Evolutionary conservation across 2,113 vertebrate species (phyloP).

Genomic region (Spheniscus mendiculus): DNA sequence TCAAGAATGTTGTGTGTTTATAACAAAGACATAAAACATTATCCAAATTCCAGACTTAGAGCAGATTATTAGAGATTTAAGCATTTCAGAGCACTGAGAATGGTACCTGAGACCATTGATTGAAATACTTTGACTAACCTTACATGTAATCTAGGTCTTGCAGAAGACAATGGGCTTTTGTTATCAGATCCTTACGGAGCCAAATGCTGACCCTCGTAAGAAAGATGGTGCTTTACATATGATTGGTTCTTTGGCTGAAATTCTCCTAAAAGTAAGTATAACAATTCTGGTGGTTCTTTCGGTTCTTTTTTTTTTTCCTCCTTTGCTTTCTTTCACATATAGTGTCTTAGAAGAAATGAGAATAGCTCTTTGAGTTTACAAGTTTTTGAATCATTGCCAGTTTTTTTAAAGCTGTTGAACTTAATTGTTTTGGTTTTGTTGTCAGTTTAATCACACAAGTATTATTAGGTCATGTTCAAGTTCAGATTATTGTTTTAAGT

Average conservation of each 20-base stretch:
- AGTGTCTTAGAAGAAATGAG: not conserved
- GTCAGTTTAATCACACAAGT: not conserved
- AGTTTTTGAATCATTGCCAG: not conserved
- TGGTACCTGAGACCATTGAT: not conserved
- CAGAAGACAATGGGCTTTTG: conserved; percentile 99
- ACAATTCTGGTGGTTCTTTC: not conserved
- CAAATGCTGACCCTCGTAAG: conserved; percentile 91
- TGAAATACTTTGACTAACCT: not conserved
- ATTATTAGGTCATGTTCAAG: not conserved
- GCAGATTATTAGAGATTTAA: not conserved
- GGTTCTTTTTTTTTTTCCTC: not conserved
- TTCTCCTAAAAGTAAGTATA: conserved; percentile 90
- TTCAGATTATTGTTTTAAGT: not conserved
- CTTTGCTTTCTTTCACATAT: not conserved
- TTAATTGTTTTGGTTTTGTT: not conserved
- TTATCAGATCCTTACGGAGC: conserved; percentile 96
- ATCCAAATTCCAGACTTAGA: not conserved
- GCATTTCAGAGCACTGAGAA: not conserved
- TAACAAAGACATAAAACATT: not conserved
- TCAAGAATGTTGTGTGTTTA: not conserved
- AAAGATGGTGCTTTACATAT: conserved; percentile 98
- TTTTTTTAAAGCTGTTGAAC: not conserved
- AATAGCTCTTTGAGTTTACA: not conserved
- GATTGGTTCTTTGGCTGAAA: conserved; percentile 98
- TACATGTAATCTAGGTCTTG: conserved; percentile 80